These are phyloP conservation scores for Bos indicus DNA, from an alignment of 2,113 vertebrate species.

Conservation along the genomic window DNA sequence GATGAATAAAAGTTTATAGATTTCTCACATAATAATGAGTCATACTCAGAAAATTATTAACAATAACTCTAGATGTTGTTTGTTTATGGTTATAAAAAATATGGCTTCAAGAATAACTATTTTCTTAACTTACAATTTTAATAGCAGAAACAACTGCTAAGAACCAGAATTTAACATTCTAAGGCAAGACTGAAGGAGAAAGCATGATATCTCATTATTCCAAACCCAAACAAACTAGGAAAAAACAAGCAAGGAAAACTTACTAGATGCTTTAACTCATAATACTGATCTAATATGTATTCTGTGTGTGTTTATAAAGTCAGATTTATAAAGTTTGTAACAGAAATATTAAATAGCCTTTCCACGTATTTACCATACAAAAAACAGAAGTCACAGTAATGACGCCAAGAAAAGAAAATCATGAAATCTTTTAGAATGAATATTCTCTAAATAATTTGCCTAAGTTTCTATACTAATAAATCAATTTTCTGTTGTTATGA, in stretches of 20 bases:
- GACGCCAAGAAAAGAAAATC: not conserved
- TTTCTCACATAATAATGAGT: not conserved
- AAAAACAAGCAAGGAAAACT: not conserved
- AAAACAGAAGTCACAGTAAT: not conserved
- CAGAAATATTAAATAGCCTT: not conserved
- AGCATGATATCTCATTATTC: not conserved
- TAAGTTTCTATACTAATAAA: not conserved
- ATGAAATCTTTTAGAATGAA: not conserved
- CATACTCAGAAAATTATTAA: constrained; percentile 18
- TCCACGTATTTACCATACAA: not conserved
- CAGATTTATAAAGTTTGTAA: not conserved
- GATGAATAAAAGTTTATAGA: not conserved
- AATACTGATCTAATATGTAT: not conserved
- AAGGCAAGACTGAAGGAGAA: constrained; percentile 17
- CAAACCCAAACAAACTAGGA: not conserved
- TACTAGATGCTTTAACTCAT: constrained; percentile 17
- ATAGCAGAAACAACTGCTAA: constrained; percentile 1
- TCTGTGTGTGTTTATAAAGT: not conserved
- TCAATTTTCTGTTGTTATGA: not conserved
- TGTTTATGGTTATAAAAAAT: not conserved
- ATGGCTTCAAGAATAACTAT: not conserved
- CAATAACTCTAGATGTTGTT: not conserved
- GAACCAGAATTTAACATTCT: not conserved
- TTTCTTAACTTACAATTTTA: constrained; percentile 32
- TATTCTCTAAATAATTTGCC: not conserved